Conservation (phyloP, 92 coral and sea anemone genomes). For the Heteractis magnifica region DNA sequence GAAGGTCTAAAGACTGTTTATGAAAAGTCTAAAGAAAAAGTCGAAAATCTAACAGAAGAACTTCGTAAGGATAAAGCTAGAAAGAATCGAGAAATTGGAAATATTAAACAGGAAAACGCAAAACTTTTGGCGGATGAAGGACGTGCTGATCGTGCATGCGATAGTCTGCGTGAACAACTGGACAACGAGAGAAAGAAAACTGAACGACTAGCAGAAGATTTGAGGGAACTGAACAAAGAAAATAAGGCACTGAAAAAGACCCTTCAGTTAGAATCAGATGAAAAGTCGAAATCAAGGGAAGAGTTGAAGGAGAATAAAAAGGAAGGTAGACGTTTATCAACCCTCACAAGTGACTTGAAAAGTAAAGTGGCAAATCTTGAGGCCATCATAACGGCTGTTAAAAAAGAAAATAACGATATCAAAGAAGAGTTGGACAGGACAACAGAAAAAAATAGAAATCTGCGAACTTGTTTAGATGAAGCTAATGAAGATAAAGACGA, state of each 20-base stretch:
- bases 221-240: constrained; percentile 54
- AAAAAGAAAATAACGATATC: constrained; percentile 46
- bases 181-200: constrained; percentile 38
- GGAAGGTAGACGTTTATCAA: constrained; percentile 40
- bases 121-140: constrained; percentile 28
- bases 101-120: constrained; percentile 34
- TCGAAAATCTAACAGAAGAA: constrained; percentile 45
- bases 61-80: constrained; percentile 42
- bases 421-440: constrained; percentile 50
- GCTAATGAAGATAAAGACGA: constrained; percentile 77
- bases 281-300: constrained; percentile 23
- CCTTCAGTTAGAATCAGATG: constrained; percentile 33
- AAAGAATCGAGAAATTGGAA: constrained; percentile 33
- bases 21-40: constrained; percentile 45
- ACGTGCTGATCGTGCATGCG: constrained; percentile 23
- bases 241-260: constrained; percentile 46
- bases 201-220: constrained; percentile 50
- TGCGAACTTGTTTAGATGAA: constrained; percentile 54
- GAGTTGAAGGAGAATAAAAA: constrained; percentile 30
- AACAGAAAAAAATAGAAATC: constrained; percentile 41
- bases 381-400: constrained; percentile 35
- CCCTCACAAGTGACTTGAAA: constrained; percentile 32
- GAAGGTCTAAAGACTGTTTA: constrained; percentile 2
- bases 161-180: constrained; percentile 25
- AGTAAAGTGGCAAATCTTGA: constrained; percentile 41